phyloP scores from a whole-genome alignment of 1,140 invertebrate genomes.

The Nasonia vitripennis region DNA sequence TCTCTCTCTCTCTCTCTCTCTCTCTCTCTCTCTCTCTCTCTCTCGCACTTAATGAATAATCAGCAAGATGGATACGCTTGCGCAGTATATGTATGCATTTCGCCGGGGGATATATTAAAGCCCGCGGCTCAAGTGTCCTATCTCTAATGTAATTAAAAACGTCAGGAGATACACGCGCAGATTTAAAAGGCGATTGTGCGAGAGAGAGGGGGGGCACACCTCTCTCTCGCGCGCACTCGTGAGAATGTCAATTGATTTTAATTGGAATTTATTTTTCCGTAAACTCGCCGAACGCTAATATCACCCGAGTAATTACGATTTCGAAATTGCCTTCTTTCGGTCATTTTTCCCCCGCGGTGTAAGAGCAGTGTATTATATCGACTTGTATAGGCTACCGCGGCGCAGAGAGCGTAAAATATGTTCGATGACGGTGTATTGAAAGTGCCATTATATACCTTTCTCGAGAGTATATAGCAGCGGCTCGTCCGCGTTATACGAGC shows the following conservation, averaged over 20 bases:
- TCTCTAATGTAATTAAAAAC: constrained; percentile 55
- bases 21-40: constrained; percentile 1
- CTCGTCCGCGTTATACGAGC: constrained; percentile 58
- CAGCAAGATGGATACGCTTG: constrained; percentile 48
- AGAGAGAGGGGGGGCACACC: background rate
- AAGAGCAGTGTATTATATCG: too few relatives aligned
- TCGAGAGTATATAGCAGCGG: constrained; percentile 34
- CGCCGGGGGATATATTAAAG: constrained; percentile 45
- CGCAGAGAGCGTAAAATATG: constrained; percentile 39
- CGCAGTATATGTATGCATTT: constrained; percentile 11
- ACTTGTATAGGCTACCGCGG: background rate
- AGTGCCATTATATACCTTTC: constrained; percentile 54
- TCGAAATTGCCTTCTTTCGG: background rate
- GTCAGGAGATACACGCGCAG: constrained; percentile 31
- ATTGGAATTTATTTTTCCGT: constrained; percentile 54
- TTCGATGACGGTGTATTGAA: constrained; percentile 51
- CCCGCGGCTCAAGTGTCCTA: constrained; percentile 48
- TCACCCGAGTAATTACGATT: background rate
- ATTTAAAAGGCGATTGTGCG: constrained; percentile 50
- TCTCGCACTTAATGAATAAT: constrained; percentile 55
- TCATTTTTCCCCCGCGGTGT: background rate
- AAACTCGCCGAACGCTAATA: constrained; percentile 14
- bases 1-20: constrained; percentile 52
- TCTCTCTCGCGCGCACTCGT: background rate
- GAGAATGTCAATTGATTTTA: constrained; percentile 54